Percentiles rank a stretch among this genome's conserved stretches.
Conservation (phyloP, 64 coral and sea anemone genomes). For the Anthopleura sola region DNA sequence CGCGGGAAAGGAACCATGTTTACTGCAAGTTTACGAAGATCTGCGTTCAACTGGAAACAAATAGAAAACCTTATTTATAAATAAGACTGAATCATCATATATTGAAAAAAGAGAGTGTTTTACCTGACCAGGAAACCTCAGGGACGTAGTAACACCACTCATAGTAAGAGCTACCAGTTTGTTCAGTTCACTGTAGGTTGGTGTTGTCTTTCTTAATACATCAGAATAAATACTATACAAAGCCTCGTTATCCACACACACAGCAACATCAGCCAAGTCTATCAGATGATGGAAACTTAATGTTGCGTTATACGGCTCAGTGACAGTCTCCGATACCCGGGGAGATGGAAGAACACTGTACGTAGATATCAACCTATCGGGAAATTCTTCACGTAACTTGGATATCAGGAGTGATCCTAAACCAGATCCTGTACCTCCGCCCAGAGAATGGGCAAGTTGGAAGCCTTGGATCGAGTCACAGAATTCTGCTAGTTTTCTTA, state of each 20-base stretch:
- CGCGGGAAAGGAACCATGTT: conserved; percentile 95
- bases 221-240: conserved; percentile 89
- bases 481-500: conserved; percentile 76
- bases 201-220: conserved; percentile 70
- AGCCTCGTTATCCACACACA: conserved; percentile 94
- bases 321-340: conserved; percentile 80
- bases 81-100: background rate
- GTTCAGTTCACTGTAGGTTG: conserved; percentile 82
- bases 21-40: conserved; percentile 78
- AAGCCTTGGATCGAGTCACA: conserved; percentile 91
- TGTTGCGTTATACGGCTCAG: conserved; percentile 89
- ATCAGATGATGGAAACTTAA: conserved; percentile 88
- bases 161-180: conserved; percentile 77
- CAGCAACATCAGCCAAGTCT: conserved; percentile 82
- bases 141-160: conserved; percentile 79
- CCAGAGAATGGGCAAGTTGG: conserved; percentile 81
- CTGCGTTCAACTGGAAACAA: conserved; percentile 68
- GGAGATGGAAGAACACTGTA: conserved; percentile 79
- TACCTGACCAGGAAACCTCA: conserved; percentile 89
- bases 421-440: conserved; percentile 88
- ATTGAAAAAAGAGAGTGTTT: background rate
- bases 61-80: background rate
- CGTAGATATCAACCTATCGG: conserved; percentile 81
- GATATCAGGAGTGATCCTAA: conserved; percentile 79
- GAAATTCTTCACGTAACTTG: conserved; percentile 88